A percentile compares a stretch with the other conserved stretches of the same genome.
These are phyloP conservation scores for Carollia perspicillata DNA, from an alignment of 2,113 vertebrate genomes.

Conservation along the genomic window DNA sequence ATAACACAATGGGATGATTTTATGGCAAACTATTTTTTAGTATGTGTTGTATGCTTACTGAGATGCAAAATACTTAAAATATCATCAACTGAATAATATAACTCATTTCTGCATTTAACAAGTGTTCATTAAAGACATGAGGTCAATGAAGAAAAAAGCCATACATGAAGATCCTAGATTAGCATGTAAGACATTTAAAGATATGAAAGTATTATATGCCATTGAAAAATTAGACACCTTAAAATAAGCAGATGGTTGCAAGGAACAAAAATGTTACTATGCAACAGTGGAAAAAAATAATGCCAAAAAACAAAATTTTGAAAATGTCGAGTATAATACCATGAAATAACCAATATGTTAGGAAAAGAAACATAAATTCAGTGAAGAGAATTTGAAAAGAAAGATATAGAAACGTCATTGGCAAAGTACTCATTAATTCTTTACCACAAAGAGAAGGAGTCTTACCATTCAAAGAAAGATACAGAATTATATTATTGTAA, in stretches of 20 bases:
- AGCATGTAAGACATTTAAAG: conserved; percentile 38
- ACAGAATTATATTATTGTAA: background rate
- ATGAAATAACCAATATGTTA: conserved; percentile 41
- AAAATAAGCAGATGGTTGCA: conserved; percentile 65
- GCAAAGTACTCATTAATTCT: conserved; percentile 11
- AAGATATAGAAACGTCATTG: background rate
- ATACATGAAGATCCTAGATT: background rate
- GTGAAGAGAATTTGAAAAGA: conserved; percentile 1
- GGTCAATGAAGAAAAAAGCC: background rate
- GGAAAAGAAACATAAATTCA: conserved; percentile 44
- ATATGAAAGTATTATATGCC: conserved; percentile 28
- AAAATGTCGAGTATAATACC: conserved; percentile 59
- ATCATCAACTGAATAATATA: background rate
- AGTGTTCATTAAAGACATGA: background rate
- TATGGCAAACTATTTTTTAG: background rate
- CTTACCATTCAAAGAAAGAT: background rate
- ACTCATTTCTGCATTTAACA: background rate
- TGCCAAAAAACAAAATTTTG: conserved; percentile 45
- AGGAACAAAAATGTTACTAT: conserved; percentile 69
- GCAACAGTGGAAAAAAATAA: conserved; percentile 68
- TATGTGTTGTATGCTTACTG: background rate
- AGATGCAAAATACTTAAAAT: conserved; percentile 35
- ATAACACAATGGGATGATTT: background rate
- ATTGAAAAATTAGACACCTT: conserved; percentile 58
- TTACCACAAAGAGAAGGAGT: background rate